A percentile compares a stretch with the other conserved stretches of the same genome.
phyloP scores from a whole-genome alignment of 2,113 vertebrate species.

The Leptobrachium ailaonicum region DNA sequence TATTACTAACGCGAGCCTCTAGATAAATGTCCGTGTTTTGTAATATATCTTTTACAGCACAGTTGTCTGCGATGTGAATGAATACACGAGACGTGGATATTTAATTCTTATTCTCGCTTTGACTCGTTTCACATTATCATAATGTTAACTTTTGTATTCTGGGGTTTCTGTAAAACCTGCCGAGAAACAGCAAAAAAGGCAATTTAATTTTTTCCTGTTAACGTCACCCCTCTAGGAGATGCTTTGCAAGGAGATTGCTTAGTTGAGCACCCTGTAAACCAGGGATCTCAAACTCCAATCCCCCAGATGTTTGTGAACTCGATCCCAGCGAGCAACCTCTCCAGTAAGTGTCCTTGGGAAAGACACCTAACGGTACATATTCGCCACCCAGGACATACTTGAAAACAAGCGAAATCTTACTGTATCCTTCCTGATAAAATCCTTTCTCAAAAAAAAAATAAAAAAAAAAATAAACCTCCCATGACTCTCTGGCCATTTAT shows the following conservation, averaged over 20 bases:
- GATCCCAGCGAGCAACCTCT: too few species aligned
- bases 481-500: too few species aligned
- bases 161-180: slow-evolving; percentile 13
- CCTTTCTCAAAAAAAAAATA: too few species aligned
- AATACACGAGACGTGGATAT: slow-evolving; percentile 14
- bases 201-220: slow-evolving; percentile 6
- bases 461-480: too few species aligned
- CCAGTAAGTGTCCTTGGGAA: too few species aligned
- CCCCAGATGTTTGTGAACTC: too few species aligned
- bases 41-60: slow-evolving; percentile 20
- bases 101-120: slow-evolving; percentile 28
- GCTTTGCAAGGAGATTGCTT: not conserved
- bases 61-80: slow-evolving; percentile 9
- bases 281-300: too few species aligned
- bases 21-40: slow-evolving; percentile 30
- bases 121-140: slow-evolving; percentile 23
- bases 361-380: too few species aligned
- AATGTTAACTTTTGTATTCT: slow-evolving; percentile 34
- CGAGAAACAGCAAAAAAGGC: slow-evolving; percentile 23
- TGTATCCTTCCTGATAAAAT: too few species aligned
- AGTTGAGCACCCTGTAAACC: not conserved
- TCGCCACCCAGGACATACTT: too few species aligned
- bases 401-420: too few species aligned
- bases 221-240: slow-evolving; percentile 14
- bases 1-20: too few species aligned